Base-by-base conservation (phyloP, 1,140 invertebrate genomes). In the Oedothorax gibbosus region DNA sequence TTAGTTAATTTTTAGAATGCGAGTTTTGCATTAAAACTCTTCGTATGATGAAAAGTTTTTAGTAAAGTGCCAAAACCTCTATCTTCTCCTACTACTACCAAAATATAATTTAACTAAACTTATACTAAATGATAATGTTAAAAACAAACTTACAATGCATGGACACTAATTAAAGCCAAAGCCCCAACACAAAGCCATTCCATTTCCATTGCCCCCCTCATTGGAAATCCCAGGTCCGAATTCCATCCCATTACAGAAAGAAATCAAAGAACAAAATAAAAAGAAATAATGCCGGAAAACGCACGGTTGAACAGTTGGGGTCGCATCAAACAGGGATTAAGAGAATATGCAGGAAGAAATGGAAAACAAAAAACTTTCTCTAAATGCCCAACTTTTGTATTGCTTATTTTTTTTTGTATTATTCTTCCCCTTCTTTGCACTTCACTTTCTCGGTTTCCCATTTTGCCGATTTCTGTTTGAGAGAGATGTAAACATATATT, bases 281-380 rank as follows among this genome's bases (percentile, higher is more conserved):
- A 53, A 71, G 6, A 71, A n/a, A 71, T 18, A 79, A 66, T 79
- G 54, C 77, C 20, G 2, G 62, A 68, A 7, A 35, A 35, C 50
- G 50, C n/a, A 68, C 20, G 64, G 18, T n/a, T 68, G 64, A 56
- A 18, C 49, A 7, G 64, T 14, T 79, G 50, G 15, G 54, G 35
- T 50, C 11, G 18, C 53, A 79, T 79, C 76, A 79, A 79, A 79
- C 77, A 53, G 18, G 64, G 76, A 79, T 79, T 79, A 79, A 53
- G 49, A 20, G 35, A 62, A 15, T 35, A 35, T 53, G 64, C 56
- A 64, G 65, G 62, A 79, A 79, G 35, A 35, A 35, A 35, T 35
- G 35, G 35, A 35, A 68, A 10, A 56, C n/a, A 21, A 35, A 66
- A 79, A 77, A 79, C 50, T 68, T 79, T 62, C n/a, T 50, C 64